A percentile compares a stretch with the other conserved stretches of the same genome.
These are phyloP conservation scores for Zeuzera pyrina DNA, from an alignment of 2,888 invertebrate genomes.

Conservation along the genomic window DNA sequence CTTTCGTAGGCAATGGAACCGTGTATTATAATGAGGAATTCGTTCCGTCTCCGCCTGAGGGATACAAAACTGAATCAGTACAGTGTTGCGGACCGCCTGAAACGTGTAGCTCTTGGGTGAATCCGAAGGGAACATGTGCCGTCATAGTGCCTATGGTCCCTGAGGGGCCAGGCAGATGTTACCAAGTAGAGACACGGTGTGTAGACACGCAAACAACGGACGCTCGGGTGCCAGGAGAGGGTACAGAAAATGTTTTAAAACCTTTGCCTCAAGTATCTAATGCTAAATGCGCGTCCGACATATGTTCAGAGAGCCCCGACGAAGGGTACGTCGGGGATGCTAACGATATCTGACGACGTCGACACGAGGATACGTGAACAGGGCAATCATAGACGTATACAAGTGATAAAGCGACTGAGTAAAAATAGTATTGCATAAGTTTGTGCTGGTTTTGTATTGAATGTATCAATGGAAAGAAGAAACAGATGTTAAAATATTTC, in stretches of 20 bases:
- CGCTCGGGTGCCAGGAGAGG: slow-evolving; percentile 50
- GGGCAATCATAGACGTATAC: slow-evolving; percentile 57
- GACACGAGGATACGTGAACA: slow-evolving; percentile 57
- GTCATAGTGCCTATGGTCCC: slow-evolving; percentile 65
- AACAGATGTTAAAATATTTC: too few species aligned
- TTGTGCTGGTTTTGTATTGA: slow-evolving; percentile 13
- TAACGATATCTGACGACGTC: slow-evolving; percentile 79
- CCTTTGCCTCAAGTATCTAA: slow-evolving; percentile 58
- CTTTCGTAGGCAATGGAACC: slow-evolving; percentile 59
- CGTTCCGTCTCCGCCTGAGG: slow-evolving; percentile 80
- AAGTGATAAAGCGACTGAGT: slow-evolving; percentile 71
- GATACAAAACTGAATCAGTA: slow-evolving; percentile 75
- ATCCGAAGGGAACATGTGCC: slow-evolving; percentile 67
- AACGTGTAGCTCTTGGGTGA: slow-evolving; percentile 57
- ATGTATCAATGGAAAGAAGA: slow-evolving; percentile 3
- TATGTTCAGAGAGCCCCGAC: slow-evolving; percentile 85
- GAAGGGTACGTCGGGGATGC: slow-evolving; percentile 91
- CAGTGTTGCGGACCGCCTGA: slow-evolving; percentile 60
- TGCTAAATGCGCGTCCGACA: slow-evolving; percentile 64
- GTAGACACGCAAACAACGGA: slow-evolving; percentile 76
- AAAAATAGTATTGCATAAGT: slow-evolving; percentile 45
- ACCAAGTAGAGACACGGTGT: slow-evolving; percentile 73
- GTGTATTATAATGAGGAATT: slow-evolving; percentile 71
- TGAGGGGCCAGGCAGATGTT: slow-evolving; percentile 57
- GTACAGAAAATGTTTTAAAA: slow-evolving; percentile 52